Conservation (phyloP, 2,888 invertebrate species). For the Podotricha telesiphe region DNA sequence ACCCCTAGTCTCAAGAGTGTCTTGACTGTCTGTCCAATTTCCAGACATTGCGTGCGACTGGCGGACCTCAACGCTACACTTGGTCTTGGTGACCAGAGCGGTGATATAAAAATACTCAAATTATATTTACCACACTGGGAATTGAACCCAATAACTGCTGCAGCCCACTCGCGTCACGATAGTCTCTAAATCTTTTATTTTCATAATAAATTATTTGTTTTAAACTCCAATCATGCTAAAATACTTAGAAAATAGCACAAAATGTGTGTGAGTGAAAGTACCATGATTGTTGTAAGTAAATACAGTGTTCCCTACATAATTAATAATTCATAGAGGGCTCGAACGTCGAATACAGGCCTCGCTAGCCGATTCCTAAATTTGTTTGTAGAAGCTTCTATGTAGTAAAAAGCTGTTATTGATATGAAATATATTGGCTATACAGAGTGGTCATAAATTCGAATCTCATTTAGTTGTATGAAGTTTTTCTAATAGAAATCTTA, state of each 20-base stretch:
- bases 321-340: constrained; percentile 24
- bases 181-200: no score
- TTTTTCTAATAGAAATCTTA: neutral
- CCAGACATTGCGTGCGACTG: no score
- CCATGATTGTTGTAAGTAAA: constrained; percentile 5
- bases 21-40: no score
- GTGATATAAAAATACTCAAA: no score
- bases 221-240: no score
- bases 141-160: no score
- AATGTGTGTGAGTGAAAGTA: neutral
- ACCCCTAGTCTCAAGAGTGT: no score
- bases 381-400: neutral
- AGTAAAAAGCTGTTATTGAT: neutral
- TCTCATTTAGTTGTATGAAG: neutral
- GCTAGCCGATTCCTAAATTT: constrained; percentile 17
- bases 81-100: no score
- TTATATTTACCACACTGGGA: no score
- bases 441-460: neutral
- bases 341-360: neutral
- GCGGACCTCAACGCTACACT: no score
- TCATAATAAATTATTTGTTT: no score
- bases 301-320: constrained; percentile 12
- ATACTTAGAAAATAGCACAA: neutral
- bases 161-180: no score
- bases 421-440: neutral